Conservation (phyloP, 2,888 invertebrate genomes). For the Frankliniella intonsa region DNA sequence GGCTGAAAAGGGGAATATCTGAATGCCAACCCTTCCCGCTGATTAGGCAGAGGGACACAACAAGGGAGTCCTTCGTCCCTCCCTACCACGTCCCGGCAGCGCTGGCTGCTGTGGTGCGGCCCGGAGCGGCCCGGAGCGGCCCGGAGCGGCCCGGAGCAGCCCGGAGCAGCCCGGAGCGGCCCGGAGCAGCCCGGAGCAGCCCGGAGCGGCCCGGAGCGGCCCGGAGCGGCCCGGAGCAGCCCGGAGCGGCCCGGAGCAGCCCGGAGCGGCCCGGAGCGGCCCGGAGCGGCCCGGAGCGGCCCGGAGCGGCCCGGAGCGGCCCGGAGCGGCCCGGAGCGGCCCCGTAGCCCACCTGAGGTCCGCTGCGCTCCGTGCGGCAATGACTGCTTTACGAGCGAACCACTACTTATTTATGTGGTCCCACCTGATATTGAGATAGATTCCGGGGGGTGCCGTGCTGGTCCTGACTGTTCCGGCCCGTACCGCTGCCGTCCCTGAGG, state of each 20-base stretch:
- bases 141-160: background rate
- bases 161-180: background rate
- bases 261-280: background rate
- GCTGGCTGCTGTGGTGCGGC: background rate
- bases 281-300: background rate
- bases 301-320: background rate
- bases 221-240: background rate
- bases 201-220: background rate
- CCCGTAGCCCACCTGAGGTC: background rate
- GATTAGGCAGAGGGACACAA: background rate
- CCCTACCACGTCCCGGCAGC: background rate
- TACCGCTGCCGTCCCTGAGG: too few relatives aligned
- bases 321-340: background rate
- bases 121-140: background rate
- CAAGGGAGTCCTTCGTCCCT: too few relatives aligned
- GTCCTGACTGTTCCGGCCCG: too few relatives aligned
- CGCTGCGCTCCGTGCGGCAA: background rate
- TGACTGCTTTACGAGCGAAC: conserved; percentile 12
- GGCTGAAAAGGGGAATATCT: background rate
- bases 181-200: background rate
- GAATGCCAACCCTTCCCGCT: background rate
- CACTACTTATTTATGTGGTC: conserved; percentile 13
- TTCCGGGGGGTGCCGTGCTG: background rate
- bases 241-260: background rate
- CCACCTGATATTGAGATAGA: conserved; percentile 13